Base-by-base conservation (phyloP, 2,888 invertebrate species). In the Zonitis immaculata region DNA sequence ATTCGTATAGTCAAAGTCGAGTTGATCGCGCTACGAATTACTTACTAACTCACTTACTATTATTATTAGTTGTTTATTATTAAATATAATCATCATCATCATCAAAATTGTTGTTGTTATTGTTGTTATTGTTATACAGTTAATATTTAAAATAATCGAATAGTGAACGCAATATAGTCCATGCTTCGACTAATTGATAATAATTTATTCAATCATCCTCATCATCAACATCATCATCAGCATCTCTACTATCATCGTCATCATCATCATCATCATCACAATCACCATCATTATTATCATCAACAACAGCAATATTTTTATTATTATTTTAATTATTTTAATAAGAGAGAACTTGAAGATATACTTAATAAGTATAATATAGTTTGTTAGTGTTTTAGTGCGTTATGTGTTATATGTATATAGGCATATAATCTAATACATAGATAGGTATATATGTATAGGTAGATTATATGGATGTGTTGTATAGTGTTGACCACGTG, bases 401-500 rank as follows among this genome's bases (percentile, higher is more conserved):
- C n/a, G n/a, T n/a, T n/a, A n/a, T n/a, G n/a, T n/a, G n/a, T n/a
- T n/a, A n/a, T n/a, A n/a, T n/a, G n/a, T n/a, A n/a, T n/a, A n/a
- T n/a, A n/a, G n/a, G n/a, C n/a, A n/a, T n/a, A n/a, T n/a, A n/a
- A n/a, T n/a, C n/a, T n/a, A n/a, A n/a, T n/a, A n/a, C n/a, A n/a
- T n/a, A n/a, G n/a, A n/a, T 20, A n/a, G 6, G 7, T 25, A 16
- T 16, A 32, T 39, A 32, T 46, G 14, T 27, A 6, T 30, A 20
- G 9, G 11, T 20, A 18, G n/a, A n/a, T n/a, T n/a, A 18, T 39
- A 39, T 54, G 63, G 50, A 58, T 67, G 70, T 71, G 70, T 71
- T 72, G 72, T 73, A 65, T 27, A 26, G 62, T 68, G 68, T 59
- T 48, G 57, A 61, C 66, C 67, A 68, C 64, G 69, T 69, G 67